Evolutionary conservation across 2,888 invertebrate genomes (phyloP), one percentile per base, ranked within the genome.

Genomic region (Eupeodes latifasciatus): DNA sequence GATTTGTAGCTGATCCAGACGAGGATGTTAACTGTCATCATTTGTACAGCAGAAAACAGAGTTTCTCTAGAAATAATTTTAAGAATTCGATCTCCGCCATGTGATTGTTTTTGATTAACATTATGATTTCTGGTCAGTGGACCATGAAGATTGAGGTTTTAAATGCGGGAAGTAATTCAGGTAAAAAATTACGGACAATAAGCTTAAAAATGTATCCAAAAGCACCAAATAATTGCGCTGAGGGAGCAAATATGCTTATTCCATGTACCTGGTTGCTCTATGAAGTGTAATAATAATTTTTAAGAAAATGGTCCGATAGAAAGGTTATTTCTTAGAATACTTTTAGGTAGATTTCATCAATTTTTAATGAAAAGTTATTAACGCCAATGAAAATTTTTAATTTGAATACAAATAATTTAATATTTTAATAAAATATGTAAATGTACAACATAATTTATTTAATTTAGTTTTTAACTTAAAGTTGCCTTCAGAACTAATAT

Each of bases 1-100:
- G 79, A 87, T 79, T 87, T 82, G 79, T 82, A 75, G 74, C 27
- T 59, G 75, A 86, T 86, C 75, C 66, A 83, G 64, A 61, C n/a
- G 64, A 79, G 51, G 78, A 75, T 59, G 53, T 62, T 62, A 34
- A 66, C 72, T 85, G 81, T 77, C 74, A 55, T 80, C 9, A 40
- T 40, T 40, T 40, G 40, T n/a, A 75, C 67, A 61, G 49, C 44
- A 71, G 71, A 78, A 53, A 61, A 40, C 44, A 71, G 71, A 78
- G 55, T 69, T 84, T 80, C 80, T 75, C 71, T 76, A 71, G 79
- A 84, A 84, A 79, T 69, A 78, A 84, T 84, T 59, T 16, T 55
- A 40, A 57, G 62, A 84, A 75, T 84, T 79, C 62, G 53, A 76
- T 75, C 49, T 12, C n/a, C 44, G 12, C 12, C 19, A 11, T 47